phyloP scores from a whole-genome alignment of 2,888 invertebrate species.

The Eilema depressum region DNA sequence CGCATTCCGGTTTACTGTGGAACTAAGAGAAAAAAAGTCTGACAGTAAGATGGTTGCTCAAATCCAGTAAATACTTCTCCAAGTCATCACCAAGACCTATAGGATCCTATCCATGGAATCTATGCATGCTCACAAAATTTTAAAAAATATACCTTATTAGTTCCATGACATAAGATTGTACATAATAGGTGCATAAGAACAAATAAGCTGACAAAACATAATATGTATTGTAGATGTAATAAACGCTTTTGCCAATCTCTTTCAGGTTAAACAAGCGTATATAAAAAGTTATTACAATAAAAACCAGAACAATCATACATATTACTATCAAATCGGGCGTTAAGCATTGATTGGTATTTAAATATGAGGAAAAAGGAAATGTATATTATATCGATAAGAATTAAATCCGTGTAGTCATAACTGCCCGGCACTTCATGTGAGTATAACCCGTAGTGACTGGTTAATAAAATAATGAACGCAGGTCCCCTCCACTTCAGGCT shows the following conservation, averaged over 20 bases:
- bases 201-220: not conserved
- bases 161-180: not conserved
- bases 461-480: constrained; percentile 70
- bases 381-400: constrained; percentile 9
- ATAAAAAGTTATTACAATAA: not conserved
- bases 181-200: not conserved
- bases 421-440: constrained; percentile 7
- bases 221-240: too few species aligned
- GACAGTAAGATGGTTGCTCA: too few species aligned
- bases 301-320: not conserved
- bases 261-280: not conserved
- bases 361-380: not conserved
- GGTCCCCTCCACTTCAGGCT: constrained; percentile 47
- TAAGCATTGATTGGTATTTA: not conserved
- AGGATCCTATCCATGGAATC: too few species aligned
- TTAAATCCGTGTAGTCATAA: constrained; percentile 2
- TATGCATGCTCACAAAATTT: not conserved
- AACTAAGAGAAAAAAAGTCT: too few species aligned
- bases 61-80: too few species aligned
- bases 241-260: not conserved
- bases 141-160: not conserved
- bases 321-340: not conserved
- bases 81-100: too few species aligned
- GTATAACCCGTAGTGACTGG: constrained; percentile 51
- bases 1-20: too few species aligned